Base-by-base conservation (phyloP, 2,113 vertebrate genomes). In the Cranoglanis bouderius region DNA sequence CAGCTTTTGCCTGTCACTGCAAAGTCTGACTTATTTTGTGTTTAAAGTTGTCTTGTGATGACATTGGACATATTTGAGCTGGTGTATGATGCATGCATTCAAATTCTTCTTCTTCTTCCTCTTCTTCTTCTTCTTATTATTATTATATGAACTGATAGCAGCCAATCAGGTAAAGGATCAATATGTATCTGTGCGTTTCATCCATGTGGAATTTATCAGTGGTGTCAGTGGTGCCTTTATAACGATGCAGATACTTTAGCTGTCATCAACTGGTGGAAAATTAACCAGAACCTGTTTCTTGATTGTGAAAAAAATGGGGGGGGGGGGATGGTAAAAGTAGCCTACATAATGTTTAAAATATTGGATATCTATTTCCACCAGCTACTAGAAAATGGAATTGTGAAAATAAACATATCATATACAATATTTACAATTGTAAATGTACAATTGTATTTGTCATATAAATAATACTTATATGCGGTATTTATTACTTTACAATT, bases 401-500 rank as follows among this genome's bases (percentile, higher is more conserved):
- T 78, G 49, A 53, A n/a, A 43, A 75, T 43, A 75, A 75, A 43
- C 72, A 21, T 43, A 49, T 6, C 12, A 40, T 78, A 21, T 43
- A 26, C 46, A 9, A 49, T 9, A 49, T 10, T 2, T 77, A 80
- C 53, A 59, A 38, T 13, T 84, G 59, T 6, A 24, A n/a, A n/a
- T n/a, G 8, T 77, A 80, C 53, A 59, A 38, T 13, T 84, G 59
- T 6, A 24, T 35, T 26, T 18, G 59, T 29, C 38, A 26, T 46
- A 63, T 46, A 85, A 85, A 67, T 67, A 85, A 85, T 35, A 49
- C 24, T 19, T 12, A 5, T 14, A 4, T 49, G 43, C 6, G 2
- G 38, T 85, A 67, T 67, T 65, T 85, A 83, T 43, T 59, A 43
- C 21, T 61, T 61, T 83, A 29, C 75, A 32, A 82, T 87, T 82